Base-by-base conservation (phyloP, 1,140 invertebrate genomes). In the Bombus difficillimus region DNA sequence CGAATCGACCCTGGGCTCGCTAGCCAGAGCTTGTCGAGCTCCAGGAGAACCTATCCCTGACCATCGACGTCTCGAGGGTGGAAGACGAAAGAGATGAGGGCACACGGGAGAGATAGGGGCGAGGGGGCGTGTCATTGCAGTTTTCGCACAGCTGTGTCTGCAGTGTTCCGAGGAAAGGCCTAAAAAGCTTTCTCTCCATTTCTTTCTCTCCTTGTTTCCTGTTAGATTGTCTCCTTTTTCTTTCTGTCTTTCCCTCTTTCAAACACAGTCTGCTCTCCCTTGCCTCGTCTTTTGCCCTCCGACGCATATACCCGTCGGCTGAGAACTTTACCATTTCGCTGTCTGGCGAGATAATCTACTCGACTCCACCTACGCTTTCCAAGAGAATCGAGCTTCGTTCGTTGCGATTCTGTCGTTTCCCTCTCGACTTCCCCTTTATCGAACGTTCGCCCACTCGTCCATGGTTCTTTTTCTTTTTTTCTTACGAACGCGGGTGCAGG, bases 271-370 rank as follows among this genome's bases (percentile, higher is more conserved):
- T 76, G 78, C 79, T 81, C 90, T 86, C 81, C 83, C 87, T 76
- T 82, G 64, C 86, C 75, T 74, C 73, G 86, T 76, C 62, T 75
- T 81, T 62, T 77, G 75, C 84, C 77, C 47, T 43, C 68, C 66
- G 80, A 83, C 89, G 62, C 74, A 47, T 69, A 87, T 69, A 87
- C 74, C 82, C 79, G 25, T 12, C 59, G 74, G 78, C n/a, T 68
- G 73, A 74, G 69, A 91, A 93, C 92, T 93, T 93, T 91, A 90
- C 92, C 91, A 89, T 92, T 92, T 86, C 88, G 71, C 81, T 90
- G 92, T 93, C 92, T 93, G 90, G 86, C 69, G 74, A 88, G 90
- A 93, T 93, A 93, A 93, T 93, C 89, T 87, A 85, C 74, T 77
- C 87, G 80, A 81, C 86, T 66, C 85, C 57, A 85, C 87, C 79